Conservation (phyloP, 2,797 vertebrate species). For the Scyliorhinus canicula region DNA sequence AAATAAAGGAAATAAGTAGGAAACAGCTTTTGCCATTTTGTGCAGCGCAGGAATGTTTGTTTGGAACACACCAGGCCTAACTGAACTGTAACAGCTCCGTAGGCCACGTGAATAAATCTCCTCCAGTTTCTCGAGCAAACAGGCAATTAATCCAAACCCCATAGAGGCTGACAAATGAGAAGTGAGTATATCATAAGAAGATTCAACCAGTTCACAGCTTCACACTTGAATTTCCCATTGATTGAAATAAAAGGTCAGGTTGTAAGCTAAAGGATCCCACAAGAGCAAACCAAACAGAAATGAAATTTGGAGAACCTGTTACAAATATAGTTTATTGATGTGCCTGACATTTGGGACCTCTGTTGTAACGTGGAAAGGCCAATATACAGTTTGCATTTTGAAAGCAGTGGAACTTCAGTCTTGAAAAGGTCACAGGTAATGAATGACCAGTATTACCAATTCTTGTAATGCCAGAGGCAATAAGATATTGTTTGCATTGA, state of each 20-base stretch:
- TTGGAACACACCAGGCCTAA: too few relatives aligned
- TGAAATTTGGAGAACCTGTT: background rate
- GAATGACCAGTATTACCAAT: constrained; percentile 13
- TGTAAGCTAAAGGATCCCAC: background rate
- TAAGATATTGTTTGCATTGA: background rate
- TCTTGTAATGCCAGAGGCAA: background rate
- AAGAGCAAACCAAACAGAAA: constrained; percentile 19
- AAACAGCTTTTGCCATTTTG: too few relatives aligned
- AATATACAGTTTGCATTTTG: background rate
- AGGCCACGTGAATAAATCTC: background rate
- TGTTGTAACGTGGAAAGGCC: background rate
- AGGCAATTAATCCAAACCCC: background rate
- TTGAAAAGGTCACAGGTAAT: constrained; percentile 22
- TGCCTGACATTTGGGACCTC: background rate
- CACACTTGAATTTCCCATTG: background rate
- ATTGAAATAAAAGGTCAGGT: constrained; percentile 23
- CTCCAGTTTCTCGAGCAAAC: background rate
- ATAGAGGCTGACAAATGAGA: background rate
- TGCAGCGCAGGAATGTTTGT: background rate
- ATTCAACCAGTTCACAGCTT: background rate
- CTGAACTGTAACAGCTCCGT: background rate
- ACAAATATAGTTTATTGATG: constrained; percentile 34
- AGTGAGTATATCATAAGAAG: background rate
- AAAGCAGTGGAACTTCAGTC: background rate
- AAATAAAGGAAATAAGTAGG: too few relatives aligned